These are phyloP conservation scores for Tillus elongatus DNA, from an alignment of 2,888 invertebrate species.

Conservation along the genomic window DNA sequence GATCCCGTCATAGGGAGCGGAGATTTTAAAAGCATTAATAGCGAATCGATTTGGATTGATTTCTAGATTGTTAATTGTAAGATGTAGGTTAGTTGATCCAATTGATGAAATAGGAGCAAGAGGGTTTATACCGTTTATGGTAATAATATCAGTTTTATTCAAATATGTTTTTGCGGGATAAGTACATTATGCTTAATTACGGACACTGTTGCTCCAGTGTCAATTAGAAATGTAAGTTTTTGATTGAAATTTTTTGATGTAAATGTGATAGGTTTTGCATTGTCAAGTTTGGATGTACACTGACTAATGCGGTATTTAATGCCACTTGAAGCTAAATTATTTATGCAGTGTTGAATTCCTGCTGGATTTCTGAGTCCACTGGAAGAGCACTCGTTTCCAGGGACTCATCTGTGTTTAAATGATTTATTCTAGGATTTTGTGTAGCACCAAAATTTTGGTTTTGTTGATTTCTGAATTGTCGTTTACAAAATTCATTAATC, in stretches of 20 bases:
- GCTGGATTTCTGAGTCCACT: constrained; percentile 5
- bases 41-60: background rate
- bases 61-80: too few relatives aligned
- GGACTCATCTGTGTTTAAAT: constrained; percentile 9
- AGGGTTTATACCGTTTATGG: constrained; percentile 1
- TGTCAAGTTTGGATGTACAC: background rate
- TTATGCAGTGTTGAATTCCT: constrained; percentile 9
- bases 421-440: constrained; percentile 5
- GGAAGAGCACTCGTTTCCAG: constrained; percentile 9
- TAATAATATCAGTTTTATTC: constrained; percentile 1
- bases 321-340: too few relatives aligned
- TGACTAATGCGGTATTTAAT: too few relatives aligned
- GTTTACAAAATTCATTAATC: constrained; percentile 9
- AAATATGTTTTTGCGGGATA: constrained; percentile 1
- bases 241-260: background rate
- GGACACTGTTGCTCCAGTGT: background rate
- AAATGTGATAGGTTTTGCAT: constrained; percentile 1
- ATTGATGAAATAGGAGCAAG: background rate
- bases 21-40: background rate
- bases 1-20: constrained; percentile 2
- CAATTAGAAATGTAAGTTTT: background rate
- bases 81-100: background rate
- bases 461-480: background rate
- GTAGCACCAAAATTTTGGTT: background rate
- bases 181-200: background rate